These are phyloP conservation scores for Ancistrus triradiatus DNA, from an alignment of 2,113 vertebrate species.

Conservation along the genomic window DNA sequence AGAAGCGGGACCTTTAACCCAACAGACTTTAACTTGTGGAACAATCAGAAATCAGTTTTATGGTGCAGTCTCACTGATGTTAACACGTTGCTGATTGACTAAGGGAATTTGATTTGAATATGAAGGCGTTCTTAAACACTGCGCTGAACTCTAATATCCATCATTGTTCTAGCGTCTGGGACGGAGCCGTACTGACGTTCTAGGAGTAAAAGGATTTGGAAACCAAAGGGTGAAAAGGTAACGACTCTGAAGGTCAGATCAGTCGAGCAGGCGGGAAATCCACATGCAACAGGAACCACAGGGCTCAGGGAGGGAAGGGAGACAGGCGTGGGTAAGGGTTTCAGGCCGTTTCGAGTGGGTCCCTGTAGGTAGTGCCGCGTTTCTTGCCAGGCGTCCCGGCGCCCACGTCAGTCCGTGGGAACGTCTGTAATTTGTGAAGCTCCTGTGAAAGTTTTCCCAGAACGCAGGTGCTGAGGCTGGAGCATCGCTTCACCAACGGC, in stretches of 20 bases:
- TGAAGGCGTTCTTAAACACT: too few species aligned
- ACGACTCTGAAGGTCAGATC: too few species aligned
- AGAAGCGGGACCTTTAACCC: too few species aligned
- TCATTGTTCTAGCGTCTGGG: neutral
- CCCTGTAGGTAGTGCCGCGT: constrained; percentile 74
- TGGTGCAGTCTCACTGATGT: too few species aligned
- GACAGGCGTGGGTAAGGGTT: neutral
- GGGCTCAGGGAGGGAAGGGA: constrained; percentile 24
- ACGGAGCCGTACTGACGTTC: neutral
- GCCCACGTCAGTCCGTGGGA: constrained; percentile 84
- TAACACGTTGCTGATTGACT: too few species aligned
- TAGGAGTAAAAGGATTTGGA: too few species aligned
- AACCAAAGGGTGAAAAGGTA: too few species aligned
- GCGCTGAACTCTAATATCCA: too few species aligned
- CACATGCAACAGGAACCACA: constrained; percentile 69
- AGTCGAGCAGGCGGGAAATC: constrained; percentile 48
- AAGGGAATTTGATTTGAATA: neutral
- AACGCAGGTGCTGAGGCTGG: constrained; percentile 89
- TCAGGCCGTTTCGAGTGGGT: constrained; percentile 71
- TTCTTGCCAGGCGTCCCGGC: constrained; percentile 86
- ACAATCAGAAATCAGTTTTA: too few species aligned
- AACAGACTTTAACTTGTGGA: too few species aligned
- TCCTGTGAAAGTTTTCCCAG: constrained; percentile 85
- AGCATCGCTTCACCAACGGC: constrained; percentile 84
- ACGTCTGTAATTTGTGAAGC: constrained; percentile 85